Evolutionary conservation across 2,888 invertebrate species (phyloP).

Genomic region (Cheilosia soror): DNA sequence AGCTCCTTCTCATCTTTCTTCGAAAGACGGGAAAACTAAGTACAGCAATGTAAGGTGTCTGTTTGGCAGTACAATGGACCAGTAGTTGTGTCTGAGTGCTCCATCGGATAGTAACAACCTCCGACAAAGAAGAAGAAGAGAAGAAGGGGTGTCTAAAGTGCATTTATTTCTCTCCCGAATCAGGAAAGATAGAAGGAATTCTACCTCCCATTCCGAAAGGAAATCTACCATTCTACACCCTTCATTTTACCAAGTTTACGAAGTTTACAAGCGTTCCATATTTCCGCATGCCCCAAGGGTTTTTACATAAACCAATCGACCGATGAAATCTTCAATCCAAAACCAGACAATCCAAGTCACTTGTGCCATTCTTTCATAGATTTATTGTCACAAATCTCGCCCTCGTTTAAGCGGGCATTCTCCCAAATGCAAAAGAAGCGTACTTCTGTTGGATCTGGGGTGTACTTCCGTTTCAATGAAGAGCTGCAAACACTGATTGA

Average conservation of each 20-base stretch:
- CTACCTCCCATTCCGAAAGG: constrained; percentile 77
- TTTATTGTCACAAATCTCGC: constrained; percentile 94
- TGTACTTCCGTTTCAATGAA: too few species aligned
- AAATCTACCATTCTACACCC: constrained; percentile 47
- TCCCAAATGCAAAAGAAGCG: constrained; percentile 93
- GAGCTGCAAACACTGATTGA: too few species aligned
- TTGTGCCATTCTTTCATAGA: constrained; percentile 98
- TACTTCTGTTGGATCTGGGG: too few species aligned
- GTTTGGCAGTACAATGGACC: too few species aligned
- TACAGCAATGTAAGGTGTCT: too few species aligned
- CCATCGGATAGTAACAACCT: too few species aligned
- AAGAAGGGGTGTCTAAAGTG: constrained; percentile 37
- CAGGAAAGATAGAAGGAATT: constrained; percentile 74
- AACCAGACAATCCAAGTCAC: constrained; percentile 94
- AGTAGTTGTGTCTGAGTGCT: too few species aligned
- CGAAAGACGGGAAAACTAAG: too few species aligned
- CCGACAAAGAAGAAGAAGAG: constrained; percentile 76
- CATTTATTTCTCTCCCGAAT: constrained; percentile 45
- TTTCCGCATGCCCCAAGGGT: constrained; percentile 98
- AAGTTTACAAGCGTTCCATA: constrained; percentile 97
- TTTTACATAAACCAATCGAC: constrained; percentile 99
- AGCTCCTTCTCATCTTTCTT: too few species aligned
- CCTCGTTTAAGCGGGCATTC: constrained; percentile 96
- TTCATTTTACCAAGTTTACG: too few species aligned
- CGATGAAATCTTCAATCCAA: constrained; percentile 97